Evolutionary conservation across 2,113 vertebrate genomes (phyloP).

Genomic region (Hiodon tergisus): DNA sequence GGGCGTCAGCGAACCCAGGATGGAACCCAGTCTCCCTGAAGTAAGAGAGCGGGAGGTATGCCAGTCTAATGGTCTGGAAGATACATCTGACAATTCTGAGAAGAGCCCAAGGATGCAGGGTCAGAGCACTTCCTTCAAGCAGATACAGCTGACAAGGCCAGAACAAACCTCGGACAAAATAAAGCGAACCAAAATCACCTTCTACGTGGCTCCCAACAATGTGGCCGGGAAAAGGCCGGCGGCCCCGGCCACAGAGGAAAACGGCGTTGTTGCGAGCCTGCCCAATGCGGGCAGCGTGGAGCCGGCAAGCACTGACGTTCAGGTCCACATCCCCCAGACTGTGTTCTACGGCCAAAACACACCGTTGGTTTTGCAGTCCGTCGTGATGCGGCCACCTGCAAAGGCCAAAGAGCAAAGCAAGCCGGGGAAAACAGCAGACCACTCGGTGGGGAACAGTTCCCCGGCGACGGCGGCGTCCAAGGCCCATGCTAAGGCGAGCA

Average conservation of each 20-base stretch:
- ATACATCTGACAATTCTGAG: background rate
- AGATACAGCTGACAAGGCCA: conserved; percentile 34
- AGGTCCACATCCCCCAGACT: conserved; percentile 59
- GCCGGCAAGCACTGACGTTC: conserved; percentile 33
- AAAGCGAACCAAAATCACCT: conserved; percentile 62
- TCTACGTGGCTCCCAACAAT: conserved; percentile 52
- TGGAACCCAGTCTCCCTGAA: rapidly evolving
- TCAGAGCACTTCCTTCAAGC: conserved; percentile 43
- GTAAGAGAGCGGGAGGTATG: background rate
- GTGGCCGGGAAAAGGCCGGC: conserved; percentile 25
- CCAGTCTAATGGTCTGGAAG: background rate
- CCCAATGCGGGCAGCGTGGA: conserved; percentile 4
- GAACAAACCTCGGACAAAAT: conserved; percentile 40
- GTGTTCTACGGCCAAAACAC: conserved; percentile 65
- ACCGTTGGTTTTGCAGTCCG: conserved; percentile 55
- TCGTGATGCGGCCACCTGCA: conserved; percentile 35
- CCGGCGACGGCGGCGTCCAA: conserved; percentile 27
- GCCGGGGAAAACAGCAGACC: background rate
- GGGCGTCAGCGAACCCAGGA: background rate
- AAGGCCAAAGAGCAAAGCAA: rapidly evolving
- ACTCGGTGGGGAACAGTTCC: conserved; percentile 1
- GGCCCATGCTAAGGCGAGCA: conserved; percentile 22
- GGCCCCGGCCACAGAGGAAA: conserved; percentile 10
- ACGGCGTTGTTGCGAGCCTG: background rate
- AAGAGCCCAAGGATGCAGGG: conserved; percentile 11